phyloP scores from a whole-genome alignment of 2,113 vertebrate species.

The Steatornis caripensis region DNA sequence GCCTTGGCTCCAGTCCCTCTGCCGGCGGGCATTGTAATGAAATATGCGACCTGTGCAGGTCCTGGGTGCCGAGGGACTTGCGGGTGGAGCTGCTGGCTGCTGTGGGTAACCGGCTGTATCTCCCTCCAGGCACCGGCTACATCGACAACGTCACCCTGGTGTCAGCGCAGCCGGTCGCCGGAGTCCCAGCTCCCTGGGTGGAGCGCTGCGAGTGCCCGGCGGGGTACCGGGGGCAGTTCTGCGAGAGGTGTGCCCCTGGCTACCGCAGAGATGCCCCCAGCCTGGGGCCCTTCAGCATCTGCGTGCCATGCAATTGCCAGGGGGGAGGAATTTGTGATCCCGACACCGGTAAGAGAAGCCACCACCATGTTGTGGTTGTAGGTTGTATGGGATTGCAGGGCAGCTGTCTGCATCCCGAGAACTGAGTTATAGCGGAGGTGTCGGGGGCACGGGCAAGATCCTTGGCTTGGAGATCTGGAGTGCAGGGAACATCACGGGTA shows the following conservation, averaged over 20 bases:
- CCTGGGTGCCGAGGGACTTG: rapidly evolving
- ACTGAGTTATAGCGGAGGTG: rapidly evolving
- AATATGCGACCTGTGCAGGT: rapidly evolving
- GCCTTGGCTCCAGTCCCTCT: not conserved
- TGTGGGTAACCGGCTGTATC: rapidly evolving
- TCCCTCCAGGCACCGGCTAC: conserved; percentile 84
- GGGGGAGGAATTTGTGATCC: conserved; percentile 85
- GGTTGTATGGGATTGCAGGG: rapidly evolving
- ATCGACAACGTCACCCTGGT: conserved; percentile 82
- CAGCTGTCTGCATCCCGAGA: rapidly evolving
- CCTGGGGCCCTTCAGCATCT: conserved; percentile 77
- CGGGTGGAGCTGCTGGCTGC: not conserved
- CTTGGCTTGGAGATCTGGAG: not conserved
- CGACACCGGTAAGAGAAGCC: conserved; percentile 76
- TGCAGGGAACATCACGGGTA: not conserved
- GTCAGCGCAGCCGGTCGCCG: conserved; percentile 71
- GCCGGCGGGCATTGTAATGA: rapidly evolving
- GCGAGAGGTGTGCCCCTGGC: conserved; percentile 80
- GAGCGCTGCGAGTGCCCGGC: conserved; percentile 79
- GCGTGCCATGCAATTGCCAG: conserved; percentile 82
- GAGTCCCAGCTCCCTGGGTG: conserved; percentile 82
- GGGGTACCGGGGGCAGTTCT: conserved; percentile 82
- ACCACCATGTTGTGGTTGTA: rapidly evolving
- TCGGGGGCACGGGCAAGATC: rapidly evolving
- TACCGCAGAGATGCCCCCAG: conserved; percentile 72